Conservation (phyloP, 1,140 invertebrate genomes). For the Cyclina sinensis region DNA sequence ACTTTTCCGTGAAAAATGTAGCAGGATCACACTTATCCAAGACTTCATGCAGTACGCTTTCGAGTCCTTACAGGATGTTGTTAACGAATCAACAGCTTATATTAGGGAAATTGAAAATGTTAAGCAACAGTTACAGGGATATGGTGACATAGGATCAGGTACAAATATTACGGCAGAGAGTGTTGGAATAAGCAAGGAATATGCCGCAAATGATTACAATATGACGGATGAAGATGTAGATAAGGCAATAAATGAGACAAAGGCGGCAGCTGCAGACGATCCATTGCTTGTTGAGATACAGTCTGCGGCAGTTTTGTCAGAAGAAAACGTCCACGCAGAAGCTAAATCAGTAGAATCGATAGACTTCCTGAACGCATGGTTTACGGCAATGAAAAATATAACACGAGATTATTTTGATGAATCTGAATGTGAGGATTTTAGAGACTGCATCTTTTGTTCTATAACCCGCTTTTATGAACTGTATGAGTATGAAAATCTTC, state of each 20-base stretch:
- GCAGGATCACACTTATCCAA: neutral
- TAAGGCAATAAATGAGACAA: neutral
- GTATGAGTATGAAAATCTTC: conserved; percentile 21
- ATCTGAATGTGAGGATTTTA: neutral
- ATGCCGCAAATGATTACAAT: conserved; percentile 26
- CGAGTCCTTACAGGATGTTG: neutral
- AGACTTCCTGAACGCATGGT: neutral
- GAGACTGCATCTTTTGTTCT: conserved; percentile 15
- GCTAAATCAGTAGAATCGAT: neutral
- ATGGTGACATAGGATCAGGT: neutral
- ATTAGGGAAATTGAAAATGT: neutral
- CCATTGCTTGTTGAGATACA: conserved; percentile 12
- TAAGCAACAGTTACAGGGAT: neutral
- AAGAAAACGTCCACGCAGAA: neutral
- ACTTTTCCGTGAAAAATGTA: neutral
- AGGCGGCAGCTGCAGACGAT: neutral
- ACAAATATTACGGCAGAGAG: neutral
- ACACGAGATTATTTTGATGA: conserved; percentile 29
- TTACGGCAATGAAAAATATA: conserved; percentile 17
- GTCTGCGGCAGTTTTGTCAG: neutral
- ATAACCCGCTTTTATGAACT: neutral
- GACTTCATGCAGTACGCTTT: neutral
- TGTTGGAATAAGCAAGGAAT: neutral
- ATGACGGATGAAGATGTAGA: conserved; percentile 1
- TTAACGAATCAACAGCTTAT: neutral